Evolutionary conservation across 1,140 invertebrate species (phyloP).

Genomic region (Aphis craccivora): DNA sequence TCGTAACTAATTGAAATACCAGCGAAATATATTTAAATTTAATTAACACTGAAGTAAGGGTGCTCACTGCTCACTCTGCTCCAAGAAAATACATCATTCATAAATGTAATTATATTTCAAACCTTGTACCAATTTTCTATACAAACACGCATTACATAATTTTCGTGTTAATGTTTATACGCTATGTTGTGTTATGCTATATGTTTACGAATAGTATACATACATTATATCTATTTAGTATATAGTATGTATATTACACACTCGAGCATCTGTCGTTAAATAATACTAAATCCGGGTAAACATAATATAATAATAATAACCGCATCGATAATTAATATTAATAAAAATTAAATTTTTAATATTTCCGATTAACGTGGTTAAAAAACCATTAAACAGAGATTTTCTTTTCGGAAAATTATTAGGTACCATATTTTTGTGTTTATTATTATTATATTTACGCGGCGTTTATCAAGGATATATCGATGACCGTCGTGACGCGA

Average conservation of each 20-base stretch:
- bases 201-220: background rate
- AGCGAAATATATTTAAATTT: background rate
- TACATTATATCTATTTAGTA: no score
- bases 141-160: background rate
- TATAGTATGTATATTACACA: background rate
- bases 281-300: background rate
- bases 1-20: background rate
- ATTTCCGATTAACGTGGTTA: background rate
- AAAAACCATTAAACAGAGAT: background rate
- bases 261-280: background rate
- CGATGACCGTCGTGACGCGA: no score
- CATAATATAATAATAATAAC: background rate
- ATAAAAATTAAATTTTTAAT: background rate
- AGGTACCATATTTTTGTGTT: background rate
- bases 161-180: background rate
- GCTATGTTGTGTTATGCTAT: no score
- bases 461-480: no score
- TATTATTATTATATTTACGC: background rate
- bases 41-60: background rate
- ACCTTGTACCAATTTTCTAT: background rate
- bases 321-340: background rate
- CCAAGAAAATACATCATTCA: background rate
- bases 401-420: background rate
- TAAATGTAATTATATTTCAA: background rate
- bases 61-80: background rate